phyloP scores from a whole-genome alignment of 2,113 vertebrate species.

The Panthera uncia region DNA sequence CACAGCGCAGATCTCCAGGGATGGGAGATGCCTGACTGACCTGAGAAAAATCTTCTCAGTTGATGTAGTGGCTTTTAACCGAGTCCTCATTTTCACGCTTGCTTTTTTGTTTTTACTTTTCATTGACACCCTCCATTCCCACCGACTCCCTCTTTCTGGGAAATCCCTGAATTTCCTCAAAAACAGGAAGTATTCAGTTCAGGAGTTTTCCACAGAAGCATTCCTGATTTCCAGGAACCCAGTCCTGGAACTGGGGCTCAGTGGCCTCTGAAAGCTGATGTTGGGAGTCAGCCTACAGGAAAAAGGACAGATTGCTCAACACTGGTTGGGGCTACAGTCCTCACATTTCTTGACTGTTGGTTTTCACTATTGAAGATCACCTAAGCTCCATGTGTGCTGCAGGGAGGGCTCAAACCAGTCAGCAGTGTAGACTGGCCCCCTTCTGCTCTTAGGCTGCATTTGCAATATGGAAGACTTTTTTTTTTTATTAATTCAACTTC shows the following conservation, averaged over 20 bases:
- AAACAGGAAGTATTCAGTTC: not conserved
- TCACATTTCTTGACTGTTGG: not conserved
- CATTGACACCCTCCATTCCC: not conserved
- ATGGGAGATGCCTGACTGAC: not conserved
- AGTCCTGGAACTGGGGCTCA: not conserved
- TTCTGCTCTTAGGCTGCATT: not conserved
- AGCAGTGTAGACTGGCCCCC: not conserved
- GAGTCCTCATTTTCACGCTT: not conserved
- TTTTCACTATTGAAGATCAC: no score
- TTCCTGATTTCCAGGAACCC: not conserved
- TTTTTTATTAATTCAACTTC: not conserved
- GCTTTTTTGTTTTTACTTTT: not conserved
- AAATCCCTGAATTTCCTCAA: not conserved
- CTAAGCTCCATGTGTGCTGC: rapidly evolving
- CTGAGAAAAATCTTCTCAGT: not conserved
- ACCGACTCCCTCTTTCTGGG: not conserved
- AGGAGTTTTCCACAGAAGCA: not conserved
- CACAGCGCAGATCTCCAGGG: not conserved
- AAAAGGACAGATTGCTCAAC: not conserved
- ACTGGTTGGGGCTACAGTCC: rapidly evolving
- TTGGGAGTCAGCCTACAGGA: rapidly evolving
- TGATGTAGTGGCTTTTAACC: not conserved
- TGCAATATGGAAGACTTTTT: not conserved
- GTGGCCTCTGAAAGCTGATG: not conserved
- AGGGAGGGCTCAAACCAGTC: rapidly evolving